Evolutionary conservation across 2,113 vertebrate species (phyloP).

Genomic region (Mus pahari): DNA sequence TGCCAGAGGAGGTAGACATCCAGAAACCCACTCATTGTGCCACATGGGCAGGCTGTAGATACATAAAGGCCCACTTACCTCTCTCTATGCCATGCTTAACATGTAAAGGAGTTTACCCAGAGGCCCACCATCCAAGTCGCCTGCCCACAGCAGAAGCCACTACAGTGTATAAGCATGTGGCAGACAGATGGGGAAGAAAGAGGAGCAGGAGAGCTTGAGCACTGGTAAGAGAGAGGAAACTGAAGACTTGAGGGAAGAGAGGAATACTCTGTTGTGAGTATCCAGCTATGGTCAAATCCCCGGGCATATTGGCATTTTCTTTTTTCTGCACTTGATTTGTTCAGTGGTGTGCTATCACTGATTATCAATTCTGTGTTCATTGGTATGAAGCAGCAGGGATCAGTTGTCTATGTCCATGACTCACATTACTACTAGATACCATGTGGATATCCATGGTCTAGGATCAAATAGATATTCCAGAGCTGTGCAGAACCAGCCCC

Average conservation of each 20-base stretch:
- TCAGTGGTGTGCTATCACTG: background rate
- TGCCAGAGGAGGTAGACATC: background rate
- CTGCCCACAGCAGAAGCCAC: background rate
- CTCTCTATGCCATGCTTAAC: background rate
- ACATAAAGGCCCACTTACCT: background rate
- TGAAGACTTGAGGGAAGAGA: background rate
- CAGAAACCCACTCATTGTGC: background rate
- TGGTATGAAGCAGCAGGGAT: background rate
- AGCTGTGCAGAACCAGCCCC: background rate
- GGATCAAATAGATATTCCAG: background rate
- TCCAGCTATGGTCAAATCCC: background rate
- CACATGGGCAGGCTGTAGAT: background rate
- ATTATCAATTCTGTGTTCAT: background rate
- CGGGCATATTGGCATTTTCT: background rate
- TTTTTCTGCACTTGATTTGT: no score
- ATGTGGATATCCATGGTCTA: background rate
- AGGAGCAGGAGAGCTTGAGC: background rate
- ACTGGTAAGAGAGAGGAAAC: background rate
- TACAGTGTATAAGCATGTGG: background rate
- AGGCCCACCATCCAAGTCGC: background rate
- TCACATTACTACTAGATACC: background rate
- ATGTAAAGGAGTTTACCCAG: background rate
- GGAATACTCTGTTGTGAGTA: background rate
- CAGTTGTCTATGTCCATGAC: background rate
- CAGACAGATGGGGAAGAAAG: background rate